A percentile compares a stretch with the other conserved stretches of the same genome.
These are phyloP conservation scores for Morinoia aosen DNA, from an alignment of 2,888 invertebrate species.

Conservation along the genomic window DNA sequence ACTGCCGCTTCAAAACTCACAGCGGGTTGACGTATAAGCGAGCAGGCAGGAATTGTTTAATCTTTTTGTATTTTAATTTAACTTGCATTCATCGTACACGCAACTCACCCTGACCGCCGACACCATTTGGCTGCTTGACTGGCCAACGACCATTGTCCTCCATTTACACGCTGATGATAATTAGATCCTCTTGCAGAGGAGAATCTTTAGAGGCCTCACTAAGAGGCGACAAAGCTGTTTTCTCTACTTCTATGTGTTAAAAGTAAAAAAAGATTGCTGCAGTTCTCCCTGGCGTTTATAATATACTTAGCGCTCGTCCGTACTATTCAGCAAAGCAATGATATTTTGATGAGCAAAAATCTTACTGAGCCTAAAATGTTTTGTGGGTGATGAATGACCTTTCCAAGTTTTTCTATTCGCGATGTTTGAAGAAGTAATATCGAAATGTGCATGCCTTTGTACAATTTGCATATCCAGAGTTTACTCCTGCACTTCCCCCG, in stretches of 20 bases:
- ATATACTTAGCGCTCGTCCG: neutral
- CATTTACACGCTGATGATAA: neutral
- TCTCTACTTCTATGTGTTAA: neutral
- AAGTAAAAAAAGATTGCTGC: neutral
- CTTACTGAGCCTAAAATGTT: neutral
- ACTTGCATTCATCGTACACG: neutral
- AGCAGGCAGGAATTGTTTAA: neutral
- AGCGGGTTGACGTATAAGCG: neutral
- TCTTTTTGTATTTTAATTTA: neutral
- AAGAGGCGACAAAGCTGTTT: neutral
- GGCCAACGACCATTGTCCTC: neutral
- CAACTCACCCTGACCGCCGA: neutral
- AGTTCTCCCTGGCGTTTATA: neutral
- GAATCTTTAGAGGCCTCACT: neutral
- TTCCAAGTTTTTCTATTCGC: neutral
- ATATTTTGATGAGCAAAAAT: neutral
- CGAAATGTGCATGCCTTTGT: neutral
- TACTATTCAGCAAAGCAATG: neutral
- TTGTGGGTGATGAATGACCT: neutral
- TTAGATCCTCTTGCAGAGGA: neutral
- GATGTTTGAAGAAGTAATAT: conserved; percentile 9
- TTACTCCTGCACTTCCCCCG: neutral
- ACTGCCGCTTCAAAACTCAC: neutral
- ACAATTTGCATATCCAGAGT: neutral
- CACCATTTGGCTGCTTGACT: neutral